A percentile compares a stretch with the other conserved stretches of the same genome.
Conservation (phyloP, 2,888 invertebrate species). For the Callimorpha dominula region DNA sequence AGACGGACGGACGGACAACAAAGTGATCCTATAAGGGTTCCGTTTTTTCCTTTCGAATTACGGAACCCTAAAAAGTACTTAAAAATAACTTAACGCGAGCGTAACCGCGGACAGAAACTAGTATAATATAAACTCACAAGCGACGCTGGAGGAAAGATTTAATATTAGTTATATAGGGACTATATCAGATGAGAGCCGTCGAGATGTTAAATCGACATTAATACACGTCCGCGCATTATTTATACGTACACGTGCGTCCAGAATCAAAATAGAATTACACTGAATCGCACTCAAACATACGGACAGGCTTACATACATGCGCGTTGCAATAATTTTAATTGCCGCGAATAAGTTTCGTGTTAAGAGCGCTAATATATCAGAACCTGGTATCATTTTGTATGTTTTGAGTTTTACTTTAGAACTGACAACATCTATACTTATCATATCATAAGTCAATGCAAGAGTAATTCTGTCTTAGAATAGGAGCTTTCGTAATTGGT, state of each 20-base stretch:
- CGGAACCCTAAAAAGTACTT: too few species aligned
- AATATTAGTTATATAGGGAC: constrained; percentile 3
- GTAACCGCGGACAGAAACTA: too few species aligned
- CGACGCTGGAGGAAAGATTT: neutral
- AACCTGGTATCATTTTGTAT: constrained; percentile 8
- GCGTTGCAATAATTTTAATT: constrained; percentile 23
- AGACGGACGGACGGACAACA: too few species aligned
- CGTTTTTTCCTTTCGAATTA: too few species aligned
- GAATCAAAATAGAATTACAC: constrained; percentile 54
- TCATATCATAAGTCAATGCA: neutral
- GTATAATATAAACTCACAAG: neutral
- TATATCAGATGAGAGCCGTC: constrained; percentile 49
- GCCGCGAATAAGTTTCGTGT: constrained; percentile 18
- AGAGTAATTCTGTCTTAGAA: too few species aligned
- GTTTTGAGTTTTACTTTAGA: neutral
- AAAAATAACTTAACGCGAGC: too few species aligned
- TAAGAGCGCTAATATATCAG: constrained; percentile 14
- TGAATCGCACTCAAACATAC: constrained; percentile 24
- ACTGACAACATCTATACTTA: neutral
- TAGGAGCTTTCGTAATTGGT: too few species aligned
- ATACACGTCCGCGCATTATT: constrained; percentile 73
- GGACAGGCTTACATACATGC: neutral
- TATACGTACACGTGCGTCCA: constrained; percentile 49
- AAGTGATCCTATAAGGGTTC: too few species aligned
- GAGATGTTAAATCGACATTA: constrained; percentile 80